These are phyloP conservation scores for Echeneis naucrates DNA, from an alignment of 2,797 vertebrate species.

Conservation along the genomic window DNA sequence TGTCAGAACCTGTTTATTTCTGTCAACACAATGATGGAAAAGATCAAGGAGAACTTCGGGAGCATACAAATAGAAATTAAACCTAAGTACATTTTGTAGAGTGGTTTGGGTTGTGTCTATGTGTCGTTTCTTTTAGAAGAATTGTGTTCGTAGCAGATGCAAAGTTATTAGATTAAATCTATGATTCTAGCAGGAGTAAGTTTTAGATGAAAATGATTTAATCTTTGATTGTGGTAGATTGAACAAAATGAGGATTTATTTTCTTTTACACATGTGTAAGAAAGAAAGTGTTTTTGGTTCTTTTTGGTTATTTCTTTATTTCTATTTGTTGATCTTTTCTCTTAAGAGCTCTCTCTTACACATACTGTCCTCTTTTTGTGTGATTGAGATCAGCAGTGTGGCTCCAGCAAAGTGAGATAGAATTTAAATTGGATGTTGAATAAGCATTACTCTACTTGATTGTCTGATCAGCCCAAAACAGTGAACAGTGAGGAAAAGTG, in stretches of 20 bases:
- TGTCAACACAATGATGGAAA: constrained; percentile 29
- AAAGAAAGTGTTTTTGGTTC: not conserved
- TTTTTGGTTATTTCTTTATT: not conserved
- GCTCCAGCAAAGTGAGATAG: constrained; percentile 83
- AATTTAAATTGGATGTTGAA: constrained; percentile 91
- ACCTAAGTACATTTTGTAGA: constrained; percentile 30
- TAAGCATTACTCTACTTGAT: constrained; percentile 86
- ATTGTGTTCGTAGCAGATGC: constrained; percentile 13
- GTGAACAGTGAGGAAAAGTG: constrained; percentile 71
- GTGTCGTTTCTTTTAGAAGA: constrained; percentile 2
- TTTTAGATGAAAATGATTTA: constrained; percentile 11
- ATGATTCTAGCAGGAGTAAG: not conserved
- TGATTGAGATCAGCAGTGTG: constrained; percentile 79
- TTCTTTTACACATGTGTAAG: constrained; percentile 16
- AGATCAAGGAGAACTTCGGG: constrained; percentile 34
- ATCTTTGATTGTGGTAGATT: constrained; percentile 18
- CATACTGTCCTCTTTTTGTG: constrained; percentile 55
- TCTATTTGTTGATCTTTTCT: not conserved
- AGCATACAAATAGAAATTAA: constrained; percentile 15
- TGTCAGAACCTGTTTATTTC: constrained; percentile 57
- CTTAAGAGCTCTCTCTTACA: constrained; percentile 20
- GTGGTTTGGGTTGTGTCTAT: constrained; percentile 2
- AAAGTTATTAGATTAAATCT: constrained; percentile 23
- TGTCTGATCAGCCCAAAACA: constrained; percentile 78
- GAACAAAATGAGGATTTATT: constrained; percentile 31